Conservation (phyloP, 2,113 vertebrate species). For the Neodon shergylaensis region DNA sequence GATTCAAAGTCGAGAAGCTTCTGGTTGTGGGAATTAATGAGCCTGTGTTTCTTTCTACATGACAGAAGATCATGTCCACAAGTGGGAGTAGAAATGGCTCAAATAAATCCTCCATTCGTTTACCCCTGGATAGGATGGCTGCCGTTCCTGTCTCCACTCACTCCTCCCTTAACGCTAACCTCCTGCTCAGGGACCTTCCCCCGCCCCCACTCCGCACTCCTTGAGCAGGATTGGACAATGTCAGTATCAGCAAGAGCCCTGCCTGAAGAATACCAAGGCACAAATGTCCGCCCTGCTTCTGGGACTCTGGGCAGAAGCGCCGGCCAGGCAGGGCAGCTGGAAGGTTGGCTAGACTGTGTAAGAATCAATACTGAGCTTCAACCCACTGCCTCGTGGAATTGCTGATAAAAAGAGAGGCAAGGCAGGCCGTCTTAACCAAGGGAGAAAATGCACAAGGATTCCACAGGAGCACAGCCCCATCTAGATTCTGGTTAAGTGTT, state of each 20-base stretch:
- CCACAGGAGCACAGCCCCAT: not conserved
- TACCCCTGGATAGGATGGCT: slow-evolving; percentile 50
- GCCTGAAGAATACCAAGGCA: slow-evolving; percentile 39
- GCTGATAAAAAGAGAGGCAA: slow-evolving; percentile 47
- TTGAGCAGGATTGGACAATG: slow-evolving; percentile 34
- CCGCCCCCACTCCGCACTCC: not conserved
- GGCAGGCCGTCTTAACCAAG: slow-evolving; percentile 36
- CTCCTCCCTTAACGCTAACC: slow-evolving; percentile 29
- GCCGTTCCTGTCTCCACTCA: not conserved
- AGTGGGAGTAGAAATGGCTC: slow-evolving; percentile 41
- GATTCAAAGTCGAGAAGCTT: not conserved
- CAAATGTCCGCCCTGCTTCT: not conserved
- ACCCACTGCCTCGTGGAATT: not conserved
- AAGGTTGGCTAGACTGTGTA: slow-evolving; percentile 43
- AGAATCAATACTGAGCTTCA: slow-evolving; percentile 66
- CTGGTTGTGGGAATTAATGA: slow-evolving; percentile 58
- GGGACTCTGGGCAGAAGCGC: not conserved
- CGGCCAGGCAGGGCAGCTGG: slow-evolving; percentile 9
- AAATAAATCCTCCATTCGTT: slow-evolving; percentile 68
- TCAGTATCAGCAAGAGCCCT: slow-evolving; percentile 30
- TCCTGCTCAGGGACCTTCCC: not conserved
- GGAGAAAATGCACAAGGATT: not conserved
- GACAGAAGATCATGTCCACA: slow-evolving; percentile 54
- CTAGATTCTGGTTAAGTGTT: slow-evolving; percentile 28
- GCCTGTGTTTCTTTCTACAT: slow-evolving; percentile 33